Conservation (phyloP, 2,113 vertebrate species). For the Trogon melanurus region DNA sequence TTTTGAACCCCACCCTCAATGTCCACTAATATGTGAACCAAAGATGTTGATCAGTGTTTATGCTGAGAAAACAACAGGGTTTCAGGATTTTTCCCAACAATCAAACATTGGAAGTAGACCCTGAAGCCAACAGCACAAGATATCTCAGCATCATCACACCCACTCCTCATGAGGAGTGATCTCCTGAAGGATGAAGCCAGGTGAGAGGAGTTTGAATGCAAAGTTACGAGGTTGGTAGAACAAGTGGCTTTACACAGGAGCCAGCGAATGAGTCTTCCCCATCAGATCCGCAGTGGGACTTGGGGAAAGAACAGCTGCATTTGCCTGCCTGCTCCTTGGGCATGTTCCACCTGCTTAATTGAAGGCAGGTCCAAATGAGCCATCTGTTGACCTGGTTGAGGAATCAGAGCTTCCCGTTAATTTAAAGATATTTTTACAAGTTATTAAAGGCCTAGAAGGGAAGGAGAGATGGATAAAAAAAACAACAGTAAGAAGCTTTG, state of each 20-base stretch:
- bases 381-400: constrained; percentile 38
- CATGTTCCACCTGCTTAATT: constrained; percentile 18
- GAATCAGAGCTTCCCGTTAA: background rate
- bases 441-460: constrained; percentile 28
- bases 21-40: background rate
- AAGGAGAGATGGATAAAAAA: background rate
- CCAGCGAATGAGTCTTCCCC: background rate
- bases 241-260: background rate
- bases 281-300: background rate
- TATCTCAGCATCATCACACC: background rate
- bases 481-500: constrained; percentile 33
- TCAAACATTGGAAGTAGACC: background rate
- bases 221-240: background rate
- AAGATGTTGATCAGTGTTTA: background rate
- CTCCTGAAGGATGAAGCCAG: background rate
- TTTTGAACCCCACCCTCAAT: background rate
- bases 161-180: background rate
- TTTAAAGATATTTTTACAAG: constrained; percentile 16
- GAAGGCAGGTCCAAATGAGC: constrained; percentile 31
- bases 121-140: background rate
- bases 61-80: background rate
- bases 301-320: constrained; percentile 39
- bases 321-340: constrained; percentile 3
- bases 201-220: background rate
- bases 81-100: background rate